Evolutionary conservation across 2,113 vertebrate genomes (phyloP).

Genomic region (Bungarus multicinctus): DNA sequence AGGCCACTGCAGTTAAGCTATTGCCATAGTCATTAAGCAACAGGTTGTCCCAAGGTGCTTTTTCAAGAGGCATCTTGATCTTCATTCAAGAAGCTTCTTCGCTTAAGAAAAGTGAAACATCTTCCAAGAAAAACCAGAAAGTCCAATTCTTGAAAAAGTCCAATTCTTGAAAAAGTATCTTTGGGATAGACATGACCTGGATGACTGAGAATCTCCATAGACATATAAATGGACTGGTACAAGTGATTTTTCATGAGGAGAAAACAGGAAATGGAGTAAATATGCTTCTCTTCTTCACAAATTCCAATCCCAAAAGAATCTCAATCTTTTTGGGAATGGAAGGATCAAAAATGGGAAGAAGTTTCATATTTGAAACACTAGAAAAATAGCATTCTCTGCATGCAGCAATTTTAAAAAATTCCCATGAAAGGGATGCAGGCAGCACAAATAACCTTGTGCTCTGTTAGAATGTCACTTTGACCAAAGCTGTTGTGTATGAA

Average conservation of each 20-base stretch:
- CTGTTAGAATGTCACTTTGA: neutral
- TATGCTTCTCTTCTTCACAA: neutral
- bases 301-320: neutral
- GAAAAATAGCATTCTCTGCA: neutral
- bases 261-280: neutral
- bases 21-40: too few species aligned
- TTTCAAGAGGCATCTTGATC: too few species aligned
- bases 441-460: neutral
- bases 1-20: too few species aligned
- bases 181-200: too few species aligned
- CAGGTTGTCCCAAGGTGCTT: too few species aligned
- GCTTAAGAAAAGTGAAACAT: too few species aligned
- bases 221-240: neutral
- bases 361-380: neutral
- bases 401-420: neutral
- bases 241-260: neutral
- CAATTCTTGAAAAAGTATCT: too few species aligned
- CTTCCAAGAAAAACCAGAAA: too few species aligned
- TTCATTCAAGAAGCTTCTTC: too few species aligned
- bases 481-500: neutral
- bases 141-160: too few species aligned
- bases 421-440: neutral
- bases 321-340: neutral
- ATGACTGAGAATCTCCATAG: too few species aligned
- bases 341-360: neutral